phyloP scores from a whole-genome alignment of 2,888 invertebrate species.

The Leptinotarsa tumamoca region DNA sequence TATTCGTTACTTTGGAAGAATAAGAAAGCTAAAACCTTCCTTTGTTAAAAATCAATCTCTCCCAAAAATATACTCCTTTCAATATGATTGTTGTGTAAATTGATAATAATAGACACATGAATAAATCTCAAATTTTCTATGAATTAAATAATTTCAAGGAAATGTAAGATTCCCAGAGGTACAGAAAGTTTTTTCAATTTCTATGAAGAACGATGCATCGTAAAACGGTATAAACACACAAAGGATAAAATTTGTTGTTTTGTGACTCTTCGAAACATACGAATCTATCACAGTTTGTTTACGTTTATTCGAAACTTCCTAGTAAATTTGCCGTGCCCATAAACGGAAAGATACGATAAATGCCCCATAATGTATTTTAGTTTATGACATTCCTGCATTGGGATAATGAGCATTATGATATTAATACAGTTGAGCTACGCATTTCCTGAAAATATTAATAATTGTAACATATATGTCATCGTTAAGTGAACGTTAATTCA shows the following conservation, averaged over 20 bases:
- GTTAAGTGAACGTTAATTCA: slow-evolving; percentile 7
- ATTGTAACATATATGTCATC: slow-evolving; percentile 15
- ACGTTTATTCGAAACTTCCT: slow-evolving; percentile 5
- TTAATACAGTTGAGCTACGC: slow-evolving; percentile 1
- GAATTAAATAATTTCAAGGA: too few relatives aligned
- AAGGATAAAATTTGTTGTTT: background rate
- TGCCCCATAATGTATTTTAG: slow-evolving; percentile 2
- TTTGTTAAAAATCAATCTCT: too few relatives aligned
- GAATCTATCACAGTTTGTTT: background rate
- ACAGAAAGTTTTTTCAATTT: too few relatives aligned
- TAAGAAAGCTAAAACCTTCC: too few relatives aligned
- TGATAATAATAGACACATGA: too few relatives aligned
- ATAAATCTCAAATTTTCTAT: too few relatives aligned
- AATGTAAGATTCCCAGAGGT: too few relatives aligned
- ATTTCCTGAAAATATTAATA: slow-evolving; percentile 13
- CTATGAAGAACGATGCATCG: background rate
- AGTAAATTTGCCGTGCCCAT: slow-evolving; percentile 10
- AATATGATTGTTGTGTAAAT: too few relatives aligned
- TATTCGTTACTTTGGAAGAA: too few relatives aligned
- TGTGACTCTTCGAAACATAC: background rate
- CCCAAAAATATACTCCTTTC: too few relatives aligned
- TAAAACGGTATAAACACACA: background rate
- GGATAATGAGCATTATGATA: slow-evolving; percentile 13
- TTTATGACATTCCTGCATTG: slow-evolving; percentile 9
- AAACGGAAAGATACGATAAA: background rate